Evolutionary conservation across 2,113 vertebrate genomes (phyloP).

Genomic region (Alligator mississippiensis): DNA sequence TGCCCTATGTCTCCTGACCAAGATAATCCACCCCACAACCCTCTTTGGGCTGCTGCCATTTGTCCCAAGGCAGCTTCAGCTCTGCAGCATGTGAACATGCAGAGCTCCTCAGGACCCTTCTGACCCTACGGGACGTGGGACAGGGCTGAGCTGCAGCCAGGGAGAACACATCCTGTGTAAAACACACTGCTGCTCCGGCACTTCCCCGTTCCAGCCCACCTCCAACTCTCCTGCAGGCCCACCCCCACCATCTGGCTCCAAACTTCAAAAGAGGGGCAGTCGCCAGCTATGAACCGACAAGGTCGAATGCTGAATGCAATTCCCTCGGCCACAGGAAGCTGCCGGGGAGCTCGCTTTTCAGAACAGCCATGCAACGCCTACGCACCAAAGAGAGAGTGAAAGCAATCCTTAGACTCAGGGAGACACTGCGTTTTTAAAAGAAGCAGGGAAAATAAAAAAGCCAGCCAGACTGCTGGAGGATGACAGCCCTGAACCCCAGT

Average conservation of each 20-base stretch:
- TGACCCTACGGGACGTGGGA: fast-evolving
- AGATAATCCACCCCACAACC: neutral
- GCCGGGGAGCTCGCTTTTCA: neutral
- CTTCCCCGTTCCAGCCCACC: fast-evolving
- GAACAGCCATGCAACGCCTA: neutral
- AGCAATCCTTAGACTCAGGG: neutral
- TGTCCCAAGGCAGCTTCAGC: neutral
- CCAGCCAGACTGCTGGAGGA: neutral
- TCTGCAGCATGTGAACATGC: neutral
- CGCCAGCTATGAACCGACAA: neutral
- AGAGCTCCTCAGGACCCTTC: neutral
- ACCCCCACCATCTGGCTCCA: neutral
- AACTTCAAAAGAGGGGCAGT: neutral
- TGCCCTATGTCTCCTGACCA: neutral
- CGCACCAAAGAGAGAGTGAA: neutral
- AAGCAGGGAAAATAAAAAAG: fast-evolving
- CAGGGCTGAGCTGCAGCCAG: neutral
- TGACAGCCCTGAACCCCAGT: neutral
- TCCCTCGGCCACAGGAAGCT: neutral
- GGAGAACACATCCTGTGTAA: neutral
- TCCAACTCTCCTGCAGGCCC: fast-evolving
- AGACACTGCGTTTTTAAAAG: neutral
- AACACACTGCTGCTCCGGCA: neutral
- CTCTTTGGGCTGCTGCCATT: neutral
- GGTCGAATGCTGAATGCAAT: neutral